Evolutionary conservation across 2,113 vertebrate genomes (phyloP), one percentile per base, ranked within the genome.

Genomic region (Eonycteris spelaea): DNA sequence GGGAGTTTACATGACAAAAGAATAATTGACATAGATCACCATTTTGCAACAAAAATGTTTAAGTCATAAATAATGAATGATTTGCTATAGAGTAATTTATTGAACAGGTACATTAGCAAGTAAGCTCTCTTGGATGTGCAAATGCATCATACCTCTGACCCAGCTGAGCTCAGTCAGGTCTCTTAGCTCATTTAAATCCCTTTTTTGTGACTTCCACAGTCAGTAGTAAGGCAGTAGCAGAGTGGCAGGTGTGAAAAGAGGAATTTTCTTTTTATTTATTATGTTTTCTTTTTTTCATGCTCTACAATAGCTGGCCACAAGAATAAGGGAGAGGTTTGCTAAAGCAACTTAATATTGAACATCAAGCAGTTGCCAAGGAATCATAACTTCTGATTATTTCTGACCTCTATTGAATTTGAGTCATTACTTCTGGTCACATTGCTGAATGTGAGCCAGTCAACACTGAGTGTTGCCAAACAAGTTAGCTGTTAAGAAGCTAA

Each of bases 1-100:
- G 79, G 13, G 74, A 84, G 45, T 97, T 95, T 91, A 79, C 61
- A 68, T 71, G 91, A 92, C 80, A 91, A 88, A 97, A 96, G 95
- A 97, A 94, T 90, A 97, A 96, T 79, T 79, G 84, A 85, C 90
- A 95, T 96, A 96, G 70, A 95, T 95, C 87, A 94, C 87, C 55
- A 94, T 89, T 96, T 91, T 96, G 77, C 57, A 94, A 65, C 35
- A 78, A 67, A 61, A 94, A 79, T 35, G 51, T 43, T 92, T 86
- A 90, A 95, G 71, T 89, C 92, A 93, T 97, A 63, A 97, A 97
- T 96, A 97, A 97, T 96, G 63, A 96, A 96, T 78, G 85, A 95
- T 93, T 96, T 95, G 48, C 63, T 82, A 82, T 57, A 78, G 85
- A 84, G 67, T 78, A 92, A 91, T 95, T 97, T 94, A 96, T 71